Conservation (phyloP, 2,113 vertebrate species). For the Platycercus adscitus region DNA sequence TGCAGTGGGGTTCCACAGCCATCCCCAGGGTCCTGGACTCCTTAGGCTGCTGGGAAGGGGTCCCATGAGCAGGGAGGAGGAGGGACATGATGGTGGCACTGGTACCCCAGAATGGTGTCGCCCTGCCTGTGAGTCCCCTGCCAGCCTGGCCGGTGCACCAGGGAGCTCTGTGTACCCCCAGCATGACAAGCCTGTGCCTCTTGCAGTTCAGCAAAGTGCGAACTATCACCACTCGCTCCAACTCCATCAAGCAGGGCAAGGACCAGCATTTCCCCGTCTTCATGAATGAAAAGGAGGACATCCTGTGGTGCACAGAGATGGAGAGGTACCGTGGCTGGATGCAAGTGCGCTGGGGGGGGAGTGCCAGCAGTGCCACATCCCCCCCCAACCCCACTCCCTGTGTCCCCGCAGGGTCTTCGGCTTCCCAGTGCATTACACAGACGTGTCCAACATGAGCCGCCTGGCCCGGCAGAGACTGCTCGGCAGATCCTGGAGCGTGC, state of each 20-base stretch:
- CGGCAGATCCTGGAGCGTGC: constrained; percentile 96
- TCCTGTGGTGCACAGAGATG: constrained; percentile 99
- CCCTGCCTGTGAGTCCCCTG: not conserved
- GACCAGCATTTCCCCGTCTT: constrained; percentile 98
- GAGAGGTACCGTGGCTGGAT: constrained; percentile 80
- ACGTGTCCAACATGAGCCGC: constrained; percentile 99
- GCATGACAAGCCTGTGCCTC: not conserved
- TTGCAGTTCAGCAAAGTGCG: constrained; percentile 96
- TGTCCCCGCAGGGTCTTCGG: constrained; percentile 83
- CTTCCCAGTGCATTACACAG: constrained; percentile 98
- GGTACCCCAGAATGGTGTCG: not conserved
- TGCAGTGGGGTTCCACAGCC: not conserved
- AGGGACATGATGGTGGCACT: fast-evolving
- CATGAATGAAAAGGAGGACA: constrained; percentile 99
- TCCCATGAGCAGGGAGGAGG: not conserved
- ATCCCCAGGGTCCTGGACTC: not conserved
- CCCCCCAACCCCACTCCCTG: not conserved
- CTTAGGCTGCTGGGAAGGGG: not conserved
- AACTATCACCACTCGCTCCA: constrained; percentile 98
- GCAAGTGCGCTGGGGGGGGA: not conserved
- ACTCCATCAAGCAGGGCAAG: constrained; percentile 99
- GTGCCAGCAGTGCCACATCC: fast-evolving
- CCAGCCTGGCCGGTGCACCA: not conserved
- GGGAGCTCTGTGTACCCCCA: not conserved
- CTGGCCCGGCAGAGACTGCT: constrained; percentile 97